Conservation (phyloP, 2,113 vertebrate genomes). For the Turnix velox region DNA sequence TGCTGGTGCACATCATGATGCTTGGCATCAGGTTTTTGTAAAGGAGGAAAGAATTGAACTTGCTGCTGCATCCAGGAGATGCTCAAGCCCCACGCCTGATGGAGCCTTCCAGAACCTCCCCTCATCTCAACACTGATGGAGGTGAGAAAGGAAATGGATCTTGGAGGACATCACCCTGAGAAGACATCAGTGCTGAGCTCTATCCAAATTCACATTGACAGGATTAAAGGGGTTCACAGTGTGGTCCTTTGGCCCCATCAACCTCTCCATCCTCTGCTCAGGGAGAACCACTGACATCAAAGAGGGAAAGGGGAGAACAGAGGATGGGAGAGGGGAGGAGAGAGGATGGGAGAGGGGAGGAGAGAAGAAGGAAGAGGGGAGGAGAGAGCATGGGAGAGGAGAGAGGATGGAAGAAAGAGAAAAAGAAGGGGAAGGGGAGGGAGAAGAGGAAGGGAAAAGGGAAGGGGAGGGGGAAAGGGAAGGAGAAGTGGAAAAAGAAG, state of each 20-base stretch:
- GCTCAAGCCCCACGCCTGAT: background rate
- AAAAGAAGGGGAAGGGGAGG: no score
- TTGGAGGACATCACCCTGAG: background rate
- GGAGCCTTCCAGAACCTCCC: background rate
- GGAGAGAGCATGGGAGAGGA: no score
- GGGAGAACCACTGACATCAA: background rate
- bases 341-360: background rate
- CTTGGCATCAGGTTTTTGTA: background rate
- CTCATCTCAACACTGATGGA: background rate
- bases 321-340: background rate
- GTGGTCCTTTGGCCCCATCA: background rate
- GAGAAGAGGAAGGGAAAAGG: no score
- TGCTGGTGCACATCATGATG: background rate
- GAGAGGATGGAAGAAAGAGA: no score
- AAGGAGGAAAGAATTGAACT: background rate
- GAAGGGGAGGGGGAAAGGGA: no score
- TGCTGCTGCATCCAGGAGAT: background rate
- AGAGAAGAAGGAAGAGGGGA: no score
- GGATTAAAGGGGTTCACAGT: rapidly evolving
- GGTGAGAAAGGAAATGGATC: rapidly evolving
- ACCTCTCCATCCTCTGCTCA: background rate
- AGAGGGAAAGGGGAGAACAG: background rate
- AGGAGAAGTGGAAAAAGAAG: no score
- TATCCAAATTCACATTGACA: background rate
- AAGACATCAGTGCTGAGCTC: background rate